These are phyloP conservation scores for Noctua janthina DNA, from an alignment of 2,888 invertebrate species.

Conservation along the genomic window DNA sequence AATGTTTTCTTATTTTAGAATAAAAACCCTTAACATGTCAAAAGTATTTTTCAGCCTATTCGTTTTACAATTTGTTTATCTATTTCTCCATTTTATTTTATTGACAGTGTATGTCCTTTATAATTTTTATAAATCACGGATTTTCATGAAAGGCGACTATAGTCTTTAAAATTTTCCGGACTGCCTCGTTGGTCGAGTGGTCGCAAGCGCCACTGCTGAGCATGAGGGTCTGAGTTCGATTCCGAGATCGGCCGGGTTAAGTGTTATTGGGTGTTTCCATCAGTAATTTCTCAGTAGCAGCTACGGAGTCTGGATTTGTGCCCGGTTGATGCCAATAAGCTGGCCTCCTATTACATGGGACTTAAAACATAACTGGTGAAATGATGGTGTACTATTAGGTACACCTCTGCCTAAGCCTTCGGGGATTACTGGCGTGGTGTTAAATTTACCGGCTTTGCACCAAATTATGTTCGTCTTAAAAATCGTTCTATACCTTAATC, in stretches of 20 bases:
- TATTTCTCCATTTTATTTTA: neutral
- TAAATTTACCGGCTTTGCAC: neutral
- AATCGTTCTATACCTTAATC: conserved; percentile 18
- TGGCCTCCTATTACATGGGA: neutral
- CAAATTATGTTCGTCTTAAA: neutral
- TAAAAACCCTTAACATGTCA: no score
- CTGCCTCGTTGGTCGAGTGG: neutral
- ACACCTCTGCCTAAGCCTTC: neutral
- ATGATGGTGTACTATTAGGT: no score
- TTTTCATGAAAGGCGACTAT: no score
- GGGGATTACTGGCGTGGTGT: neutral
- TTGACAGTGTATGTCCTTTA: neutral
- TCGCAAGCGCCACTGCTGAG: neutral
- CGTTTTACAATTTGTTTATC: neutral
- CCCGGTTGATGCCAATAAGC: neutral
- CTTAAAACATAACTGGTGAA: neutral
- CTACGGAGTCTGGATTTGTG: no score
- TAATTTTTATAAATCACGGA: neutral
- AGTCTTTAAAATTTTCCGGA: neutral
- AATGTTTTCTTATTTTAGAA: neutral
- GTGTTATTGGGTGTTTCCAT: neutral
- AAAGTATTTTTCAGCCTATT: neutral
- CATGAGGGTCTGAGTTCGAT: neutral
- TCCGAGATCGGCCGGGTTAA: neutral
- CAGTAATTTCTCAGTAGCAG: no score